Percentiles rank a stretch among this genome's conserved stretches.
Evolutionary conservation across 2,888 invertebrate species (phyloP).

Genomic region (Odontothrips loti): DNA sequence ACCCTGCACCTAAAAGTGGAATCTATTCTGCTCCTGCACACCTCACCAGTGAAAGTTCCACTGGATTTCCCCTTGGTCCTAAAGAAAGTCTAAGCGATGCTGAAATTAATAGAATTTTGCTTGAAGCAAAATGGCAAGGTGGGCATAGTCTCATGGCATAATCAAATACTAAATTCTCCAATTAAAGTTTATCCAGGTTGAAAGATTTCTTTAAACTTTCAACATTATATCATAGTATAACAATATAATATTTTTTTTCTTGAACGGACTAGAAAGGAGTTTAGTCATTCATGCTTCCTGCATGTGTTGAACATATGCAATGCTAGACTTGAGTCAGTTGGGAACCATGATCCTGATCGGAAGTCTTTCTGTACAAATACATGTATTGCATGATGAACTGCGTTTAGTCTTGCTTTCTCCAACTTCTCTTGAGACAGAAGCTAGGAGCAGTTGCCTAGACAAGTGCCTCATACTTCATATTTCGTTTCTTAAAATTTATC

Average conservation of each 20-base stretch:
- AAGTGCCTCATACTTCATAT: neutral
- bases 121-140: constrained; percentile 1
- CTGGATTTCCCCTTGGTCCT: neutral
- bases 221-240: neutral
- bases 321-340: neutral
- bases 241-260: neutral
- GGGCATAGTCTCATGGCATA: too few relatives aligned
- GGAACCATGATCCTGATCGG: neutral
- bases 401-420: neutral
- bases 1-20: neutral
- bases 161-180: neutral
- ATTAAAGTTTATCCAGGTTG: neutral
- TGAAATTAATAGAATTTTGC: neutral
- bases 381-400: neutral
- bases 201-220: neutral
- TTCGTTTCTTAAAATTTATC: neutral
- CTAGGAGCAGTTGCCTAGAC: neutral
- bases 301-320: neutral
- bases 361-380: too few relatives aligned
- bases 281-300: too few relatives aligned
- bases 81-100: neutral
- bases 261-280: neutral
- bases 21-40: neutral
- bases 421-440: neutral
- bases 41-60: neutral